These are phyloP conservation scores for Hyppa rectilinea DNA, from an alignment of 2,888 invertebrate genomes.

Conservation along the genomic window DNA sequence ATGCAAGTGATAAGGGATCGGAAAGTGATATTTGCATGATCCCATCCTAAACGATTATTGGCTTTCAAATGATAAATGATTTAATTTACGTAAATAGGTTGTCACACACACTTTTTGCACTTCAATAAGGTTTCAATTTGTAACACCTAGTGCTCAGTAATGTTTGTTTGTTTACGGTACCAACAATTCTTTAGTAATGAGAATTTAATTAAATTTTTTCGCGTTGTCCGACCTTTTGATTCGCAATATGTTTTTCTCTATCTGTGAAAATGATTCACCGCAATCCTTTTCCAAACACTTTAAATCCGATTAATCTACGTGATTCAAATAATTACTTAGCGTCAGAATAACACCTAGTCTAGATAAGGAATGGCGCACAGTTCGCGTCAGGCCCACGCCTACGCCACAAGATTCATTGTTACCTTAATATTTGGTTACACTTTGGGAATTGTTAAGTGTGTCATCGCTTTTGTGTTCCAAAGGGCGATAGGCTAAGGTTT, in stretches of 20 bases:
- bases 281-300: not conserved
- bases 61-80: too few relatives aligned
- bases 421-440: conserved; percentile 62
- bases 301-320: not conserved
- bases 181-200: not conserved
- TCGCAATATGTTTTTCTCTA: not conserved
- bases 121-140: not conserved
- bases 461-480: conserved; percentile 51
- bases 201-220: too few relatives aligned
- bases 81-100: too few relatives aligned
- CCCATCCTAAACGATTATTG: not conserved
- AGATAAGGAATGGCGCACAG: conserved; percentile 75
- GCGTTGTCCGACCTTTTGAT: not conserved
- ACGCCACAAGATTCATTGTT: conserved; percentile 59
- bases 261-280: not conserved
- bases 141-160: not conserved
- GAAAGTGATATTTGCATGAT: not conserved
- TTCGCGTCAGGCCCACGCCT: conserved; percentile 78
- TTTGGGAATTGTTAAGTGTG: conserved; percentile 54
- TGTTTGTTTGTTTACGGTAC: not conserved
- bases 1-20: not conserved
- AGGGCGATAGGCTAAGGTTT: conserved; percentile 44
- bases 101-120: too few relatives aligned
- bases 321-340: conserved; percentile 51
- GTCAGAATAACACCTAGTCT: conserved; percentile 68